Base-by-base conservation (phyloP, 2,113 vertebrate species). In the Ascaphus truei region DNA sequence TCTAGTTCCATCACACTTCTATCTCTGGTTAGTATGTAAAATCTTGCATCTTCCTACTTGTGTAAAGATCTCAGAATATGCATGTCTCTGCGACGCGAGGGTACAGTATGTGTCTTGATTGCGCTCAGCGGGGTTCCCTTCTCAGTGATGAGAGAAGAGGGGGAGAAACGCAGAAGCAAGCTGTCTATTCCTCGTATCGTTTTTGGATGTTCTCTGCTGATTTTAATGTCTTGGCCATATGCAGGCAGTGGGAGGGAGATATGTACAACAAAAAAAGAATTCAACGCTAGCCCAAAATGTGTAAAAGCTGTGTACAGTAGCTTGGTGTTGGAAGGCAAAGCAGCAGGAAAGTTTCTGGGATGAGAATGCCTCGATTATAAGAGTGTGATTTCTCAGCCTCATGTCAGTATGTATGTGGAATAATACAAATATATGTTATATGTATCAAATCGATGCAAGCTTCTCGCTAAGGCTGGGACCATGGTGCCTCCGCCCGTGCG, bases 21-120 rank as follows among this genome's bases (percentile, higher is more conserved):
- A 16, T 50, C 33, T 47, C 25, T 71, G 57, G 67, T 71, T 50
- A 71, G 67, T 61, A 71, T 71, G 67, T 71, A 71, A 71, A 71
- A 71, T 59, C 52, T 23, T 52, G 67, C 33, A 61, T 22, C 67
- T 71, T 61, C 61, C 47, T 61, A 56, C 57, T 71, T 71, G 67
- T 61, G 59, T 47, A 61, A 57, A 71, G 56, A 52, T 56, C 67
- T 71, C 41, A 57, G 67, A 71, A 71, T 71, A 71, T 71, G 67
- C 67, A 71, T 71, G 67, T 71, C 56, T 71, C 33, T 71, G 65
- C 65, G 37, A 68, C 58, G 58, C 56, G 61, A 71, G 67, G 56
- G 67, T 71, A 71, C 67, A 71, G 67, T 71, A 56, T 71, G 67
- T 71, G 61, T 71, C 67, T 71, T 71, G 67, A 71, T 71, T 71